Conservation (phyloP, 2,797 vertebrate species). For the Carapus acus region DNA sequence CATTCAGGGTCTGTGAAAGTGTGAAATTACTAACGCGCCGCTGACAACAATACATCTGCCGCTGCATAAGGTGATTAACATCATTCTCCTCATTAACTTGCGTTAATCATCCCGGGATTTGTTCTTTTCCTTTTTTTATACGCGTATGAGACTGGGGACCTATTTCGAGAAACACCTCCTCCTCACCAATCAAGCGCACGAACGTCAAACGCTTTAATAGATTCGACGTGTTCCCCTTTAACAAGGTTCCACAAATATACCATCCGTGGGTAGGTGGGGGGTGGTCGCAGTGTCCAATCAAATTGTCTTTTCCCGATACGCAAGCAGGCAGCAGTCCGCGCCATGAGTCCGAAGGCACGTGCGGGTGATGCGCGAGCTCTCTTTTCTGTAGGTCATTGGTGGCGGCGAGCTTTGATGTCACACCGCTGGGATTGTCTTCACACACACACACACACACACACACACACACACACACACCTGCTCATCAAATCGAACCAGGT, state of each 20-base stretch:
- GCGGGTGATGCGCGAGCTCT: slow-evolving; percentile 33
- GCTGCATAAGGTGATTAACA: neutral
- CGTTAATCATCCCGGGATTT: slow-evolving; percentile 11
- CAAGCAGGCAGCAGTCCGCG: slow-evolving; percentile 33
- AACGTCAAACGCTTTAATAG: neutral
- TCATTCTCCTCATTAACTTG: neutral
- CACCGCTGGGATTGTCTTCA: slow-evolving; percentile 42
- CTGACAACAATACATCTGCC: neutral
- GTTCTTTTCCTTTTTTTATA: no score
- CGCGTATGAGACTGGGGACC: no score
- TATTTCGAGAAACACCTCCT: no score
- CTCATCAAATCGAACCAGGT: no score
- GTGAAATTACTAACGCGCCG: neutral
- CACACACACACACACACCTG: neutral
- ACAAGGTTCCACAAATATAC: slow-evolving; percentile 10
- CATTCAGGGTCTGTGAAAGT: neutral
- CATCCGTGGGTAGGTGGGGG: slow-evolving; percentile 1
- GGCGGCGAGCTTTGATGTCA: slow-evolving; percentile 53
- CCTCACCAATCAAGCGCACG: neutral
- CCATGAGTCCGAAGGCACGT: slow-evolving; percentile 47
- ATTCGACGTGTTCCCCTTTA: slow-evolving; percentile 19
- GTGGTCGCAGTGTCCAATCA: slow-evolving; percentile 25
- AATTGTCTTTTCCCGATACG: slow-evolving; percentile 23
- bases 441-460: slow-evolving; percentile 4
- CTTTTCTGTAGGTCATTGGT: slow-evolving; percentile 67